A percentile compares a stretch with the other conserved stretches of the same genome.
phyloP scores from a whole-genome alignment of 2,797 vertebrate genomes.

The Gymnoscopelus microlampas region DNA sequence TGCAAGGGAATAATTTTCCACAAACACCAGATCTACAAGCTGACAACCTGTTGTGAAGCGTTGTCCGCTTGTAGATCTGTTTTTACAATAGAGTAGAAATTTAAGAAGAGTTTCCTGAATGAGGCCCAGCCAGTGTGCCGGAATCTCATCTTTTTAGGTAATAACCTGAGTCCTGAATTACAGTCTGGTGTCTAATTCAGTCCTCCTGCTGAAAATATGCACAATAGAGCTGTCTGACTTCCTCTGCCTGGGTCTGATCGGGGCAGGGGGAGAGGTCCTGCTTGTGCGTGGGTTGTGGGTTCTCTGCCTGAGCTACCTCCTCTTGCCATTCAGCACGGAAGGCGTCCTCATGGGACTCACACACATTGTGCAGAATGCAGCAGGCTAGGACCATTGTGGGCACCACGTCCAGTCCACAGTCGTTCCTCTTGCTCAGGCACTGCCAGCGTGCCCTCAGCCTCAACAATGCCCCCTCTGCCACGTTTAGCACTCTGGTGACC shows the following conservation, averaged over 20 bases:
- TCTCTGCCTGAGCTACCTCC: slow-evolving; percentile 72
- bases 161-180: background rate
- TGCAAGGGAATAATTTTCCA: no score
- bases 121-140: no score
- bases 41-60: no score
- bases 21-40: no score
- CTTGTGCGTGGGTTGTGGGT: slow-evolving; percentile 73
- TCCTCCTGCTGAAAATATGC: slow-evolving; percentile 69
- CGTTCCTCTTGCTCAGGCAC: slow-evolving; percentile 82
- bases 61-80: no score
- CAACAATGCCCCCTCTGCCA: slow-evolving; percentile 72
- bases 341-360: slow-evolving; percentile 71
- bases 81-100: no score
- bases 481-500: slow-evolving; percentile 54
- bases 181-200: slow-evolving; percentile 17
- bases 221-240: slow-evolving; percentile 81
- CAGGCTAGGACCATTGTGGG: slow-evolving; percentile 80
- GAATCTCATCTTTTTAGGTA: background rate
- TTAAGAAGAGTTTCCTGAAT: no score
- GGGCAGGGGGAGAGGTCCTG: slow-evolving; percentile 29
- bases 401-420: slow-evolving; percentile 80
- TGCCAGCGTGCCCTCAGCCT: slow-evolving; percentile 79
- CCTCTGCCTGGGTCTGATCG: slow-evolving; percentile 77
- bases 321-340: slow-evolving; percentile 76
- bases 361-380: slow-evolving; percentile 82